Percentiles rank a stretch among this genome's conserved stretches.
These are phyloP conservation scores for Thamnophis elegans DNA, from an alignment of 2,797 vertebrate genomes.

Conservation along the genomic window DNA sequence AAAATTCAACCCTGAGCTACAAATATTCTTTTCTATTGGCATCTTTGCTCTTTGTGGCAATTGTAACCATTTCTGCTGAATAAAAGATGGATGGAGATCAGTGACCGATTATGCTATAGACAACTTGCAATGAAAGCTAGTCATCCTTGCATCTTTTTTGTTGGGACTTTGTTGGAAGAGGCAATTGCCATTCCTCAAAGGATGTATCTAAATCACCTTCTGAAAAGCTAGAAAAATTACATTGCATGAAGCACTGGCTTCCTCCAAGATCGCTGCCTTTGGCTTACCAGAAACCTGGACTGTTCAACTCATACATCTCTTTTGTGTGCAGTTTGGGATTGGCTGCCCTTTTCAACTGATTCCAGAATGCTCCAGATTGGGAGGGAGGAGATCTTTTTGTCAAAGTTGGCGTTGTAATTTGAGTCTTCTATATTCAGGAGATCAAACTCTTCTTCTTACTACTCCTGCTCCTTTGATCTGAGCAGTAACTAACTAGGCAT, in stretches of 20 bases:
- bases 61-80: neutral
- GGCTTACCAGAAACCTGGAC: neutral
- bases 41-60: neutral
- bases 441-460: accelerated
- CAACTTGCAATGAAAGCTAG: neutral
- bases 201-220: neutral
- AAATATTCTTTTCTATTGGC: neutral
- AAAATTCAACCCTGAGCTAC: neutral
- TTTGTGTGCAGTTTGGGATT: neutral
- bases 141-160: neutral
- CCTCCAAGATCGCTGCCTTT: neutral
- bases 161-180: neutral
- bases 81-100: neutral
- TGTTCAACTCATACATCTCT: too few relatives aligned
- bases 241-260: neutral
- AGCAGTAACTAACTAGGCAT: accelerated
- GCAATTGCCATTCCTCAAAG: neutral
- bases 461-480: neutral
- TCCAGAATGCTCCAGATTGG: neutral
- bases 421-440: accelerated
- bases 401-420: accelerated
- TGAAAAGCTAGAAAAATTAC: neutral
- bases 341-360: neutral
- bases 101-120: neutral
- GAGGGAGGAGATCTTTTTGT: neutral